Evolutionary conservation across 2,113 vertebrate species (phyloP).

Genomic region (Salvator merianae): DNA sequence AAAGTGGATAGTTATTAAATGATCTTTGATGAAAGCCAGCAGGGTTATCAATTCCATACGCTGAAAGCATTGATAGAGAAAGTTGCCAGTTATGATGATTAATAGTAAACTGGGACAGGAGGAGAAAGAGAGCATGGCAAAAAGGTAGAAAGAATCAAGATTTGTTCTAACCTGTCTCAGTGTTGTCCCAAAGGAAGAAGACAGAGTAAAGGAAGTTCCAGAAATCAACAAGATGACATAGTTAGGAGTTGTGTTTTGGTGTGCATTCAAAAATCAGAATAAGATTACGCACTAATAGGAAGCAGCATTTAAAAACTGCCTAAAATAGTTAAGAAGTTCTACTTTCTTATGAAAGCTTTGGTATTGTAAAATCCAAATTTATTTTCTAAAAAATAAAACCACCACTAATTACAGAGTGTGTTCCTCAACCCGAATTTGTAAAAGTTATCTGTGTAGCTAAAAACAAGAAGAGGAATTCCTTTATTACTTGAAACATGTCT

Average conservation of each 20-base stretch:
- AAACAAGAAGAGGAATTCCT: background rate
- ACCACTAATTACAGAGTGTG: background rate
- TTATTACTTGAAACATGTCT: background rate
- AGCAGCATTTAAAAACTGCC: background rate
- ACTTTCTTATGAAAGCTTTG: background rate
- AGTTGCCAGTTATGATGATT: background rate
- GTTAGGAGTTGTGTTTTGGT: conserved; percentile 12
- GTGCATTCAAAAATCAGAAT: background rate
- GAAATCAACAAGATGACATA: conserved; percentile 7
- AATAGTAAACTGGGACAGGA: background rate
- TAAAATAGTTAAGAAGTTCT: background rate
- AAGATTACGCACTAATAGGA: background rate
- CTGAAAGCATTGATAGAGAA: background rate
- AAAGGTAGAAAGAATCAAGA: background rate
- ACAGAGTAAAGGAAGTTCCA: background rate
- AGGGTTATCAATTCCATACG: background rate
- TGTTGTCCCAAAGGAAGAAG: background rate
- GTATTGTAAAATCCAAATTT: background rate
- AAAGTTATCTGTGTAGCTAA: background rate
- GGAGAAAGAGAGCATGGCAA: background rate
- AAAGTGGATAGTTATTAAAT: background rate
- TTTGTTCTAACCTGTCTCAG: background rate
- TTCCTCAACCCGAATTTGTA: background rate
- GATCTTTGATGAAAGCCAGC: background rate
- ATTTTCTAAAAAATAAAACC: background rate